Evolutionary conservation across 2,888 invertebrate species (phyloP).

Genomic region (Scaptomyza reducta): DNA sequence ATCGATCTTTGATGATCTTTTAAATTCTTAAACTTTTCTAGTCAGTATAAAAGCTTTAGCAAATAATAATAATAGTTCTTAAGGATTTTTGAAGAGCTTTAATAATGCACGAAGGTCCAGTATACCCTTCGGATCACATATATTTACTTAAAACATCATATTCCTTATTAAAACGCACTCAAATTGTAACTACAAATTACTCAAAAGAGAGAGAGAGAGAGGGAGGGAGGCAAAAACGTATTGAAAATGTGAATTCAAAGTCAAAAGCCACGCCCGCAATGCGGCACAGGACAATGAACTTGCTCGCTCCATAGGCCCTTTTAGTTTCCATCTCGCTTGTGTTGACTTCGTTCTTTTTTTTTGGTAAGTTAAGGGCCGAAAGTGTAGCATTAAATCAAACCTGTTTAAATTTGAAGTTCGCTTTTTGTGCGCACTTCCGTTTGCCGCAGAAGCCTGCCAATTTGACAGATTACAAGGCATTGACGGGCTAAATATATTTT

Average conservation of each 20-base stretch:
- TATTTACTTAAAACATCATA: constrained; percentile 16
- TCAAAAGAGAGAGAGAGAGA: background rate
- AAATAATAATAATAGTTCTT: no score
- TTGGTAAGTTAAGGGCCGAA: constrained; percentile 12
- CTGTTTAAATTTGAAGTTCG: constrained; percentile 58
- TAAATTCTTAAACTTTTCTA: no score
- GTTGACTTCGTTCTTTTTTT: background rate
- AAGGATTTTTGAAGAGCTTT: no score
- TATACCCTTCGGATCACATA: no score
- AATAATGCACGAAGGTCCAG: no score
- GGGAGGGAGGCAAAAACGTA: background rate
- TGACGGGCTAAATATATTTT: constrained; percentile 17
- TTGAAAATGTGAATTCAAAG: constrained; percentile 47
- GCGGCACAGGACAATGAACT: constrained; percentile 62
- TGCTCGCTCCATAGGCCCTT: constrained; percentile 6
- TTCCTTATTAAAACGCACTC: constrained; percentile 22
- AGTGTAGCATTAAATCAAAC: constrained; percentile 65
- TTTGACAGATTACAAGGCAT: constrained; percentile 80
- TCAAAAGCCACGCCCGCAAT: constrained; percentile 54
- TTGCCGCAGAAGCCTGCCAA: constrained; percentile 60
- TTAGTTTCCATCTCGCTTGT: background rate
- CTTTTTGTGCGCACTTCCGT: constrained; percentile 71
- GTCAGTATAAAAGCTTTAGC: no score
- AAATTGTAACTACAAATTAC: constrained; percentile 23
- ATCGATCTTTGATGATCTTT: no score